Conservation (phyloP, 1,140 invertebrate genomes). For the Acromyrmex charruanus region DNA sequence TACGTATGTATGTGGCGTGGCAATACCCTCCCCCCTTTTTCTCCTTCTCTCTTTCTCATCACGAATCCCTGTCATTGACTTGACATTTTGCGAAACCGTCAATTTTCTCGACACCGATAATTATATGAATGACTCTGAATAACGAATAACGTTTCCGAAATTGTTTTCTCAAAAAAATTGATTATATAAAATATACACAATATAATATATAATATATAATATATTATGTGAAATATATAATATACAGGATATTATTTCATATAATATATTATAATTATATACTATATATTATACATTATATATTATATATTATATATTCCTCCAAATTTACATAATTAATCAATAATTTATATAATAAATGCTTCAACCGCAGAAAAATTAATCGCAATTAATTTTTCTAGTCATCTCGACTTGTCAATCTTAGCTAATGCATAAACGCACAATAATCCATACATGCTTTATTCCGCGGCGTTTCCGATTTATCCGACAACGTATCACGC, state of each 20-base stretch:
- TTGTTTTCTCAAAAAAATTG: neutral
- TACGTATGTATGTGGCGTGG: slow-evolving; percentile 19
- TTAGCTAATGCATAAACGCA: neutral
- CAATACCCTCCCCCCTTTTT: slow-evolving; percentile 8
- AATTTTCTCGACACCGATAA: slow-evolving; percentile 46
- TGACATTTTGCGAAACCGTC: slow-evolving; percentile 40
- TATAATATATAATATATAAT: no score
- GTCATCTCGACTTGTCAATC: neutral
- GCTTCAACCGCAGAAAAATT: neutral
- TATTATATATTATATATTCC: neutral
- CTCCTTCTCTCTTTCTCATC: slow-evolving; percentile 31
- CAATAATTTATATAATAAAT: neutral
- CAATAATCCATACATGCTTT: neutral
- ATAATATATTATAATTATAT: no score
- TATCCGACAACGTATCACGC: slow-evolving; percentile 18
- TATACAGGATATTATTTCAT: no score
- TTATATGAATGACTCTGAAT: neutral
- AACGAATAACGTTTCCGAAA: slow-evolving; percentile 24
- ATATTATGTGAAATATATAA: neutral
- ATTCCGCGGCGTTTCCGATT: slow-evolving; percentile 12
- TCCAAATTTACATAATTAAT: neutral
- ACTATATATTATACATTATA: no score
- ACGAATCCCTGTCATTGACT: slow-evolving; percentile 55
- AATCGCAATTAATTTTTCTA: neutral
- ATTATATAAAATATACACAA: neutral